Base-by-base conservation (phyloP, 2,797 vertebrate genomes). In the Remorina albescens region DNA sequence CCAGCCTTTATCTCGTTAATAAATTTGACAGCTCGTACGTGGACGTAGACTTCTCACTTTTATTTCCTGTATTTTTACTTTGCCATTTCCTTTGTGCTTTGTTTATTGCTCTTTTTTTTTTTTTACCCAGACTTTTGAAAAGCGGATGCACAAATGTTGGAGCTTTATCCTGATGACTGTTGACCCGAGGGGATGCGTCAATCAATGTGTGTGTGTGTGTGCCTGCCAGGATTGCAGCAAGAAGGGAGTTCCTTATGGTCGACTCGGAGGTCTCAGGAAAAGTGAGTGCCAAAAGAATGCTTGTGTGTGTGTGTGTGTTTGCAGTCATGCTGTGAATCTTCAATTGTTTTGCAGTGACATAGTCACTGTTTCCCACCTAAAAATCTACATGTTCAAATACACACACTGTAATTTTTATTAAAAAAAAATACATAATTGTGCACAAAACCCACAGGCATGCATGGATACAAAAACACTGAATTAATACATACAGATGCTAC, bases 311-410 rank as follows among this genome's bases (percentile, higher is more conserved):
- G 19, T 51, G 63, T 75, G 67, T 68, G 53, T 75, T 50, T 67
- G 64, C 74, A 50, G 73, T 19, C 85, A 86, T 15, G 67, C 89
- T 71, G 91, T 91, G 94, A 91, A 95, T 95, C 93, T 91, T 92
- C 95, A 87, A 96, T 96, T 96, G 95, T 96, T 95, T 92, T 92
- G 87, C 82, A 89, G 82, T 91, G 86, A 92, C 93, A 94, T 68
- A 83, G 78, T 72, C 18, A 72, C 85, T 72, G 93, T 95, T 96
- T 96, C 95, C 96, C 95, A 88, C 67, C 84, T 90, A 76, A 95
- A 96, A 96, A 96, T 96, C 95, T 93, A 91, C 88, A 76, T 16
- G 10, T 42, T 23, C 59, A 28, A 49, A 44, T 67, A 74, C 34
- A 70, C 28, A 71, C 13, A 64, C 21, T 26, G 26, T 15, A 8